Evolutionary conservation across 2,113 vertebrate genomes (phyloP), one percentile per base, ranked within the genome.

Genomic region (Rhegmatorhina hoffmannsi): DNA sequence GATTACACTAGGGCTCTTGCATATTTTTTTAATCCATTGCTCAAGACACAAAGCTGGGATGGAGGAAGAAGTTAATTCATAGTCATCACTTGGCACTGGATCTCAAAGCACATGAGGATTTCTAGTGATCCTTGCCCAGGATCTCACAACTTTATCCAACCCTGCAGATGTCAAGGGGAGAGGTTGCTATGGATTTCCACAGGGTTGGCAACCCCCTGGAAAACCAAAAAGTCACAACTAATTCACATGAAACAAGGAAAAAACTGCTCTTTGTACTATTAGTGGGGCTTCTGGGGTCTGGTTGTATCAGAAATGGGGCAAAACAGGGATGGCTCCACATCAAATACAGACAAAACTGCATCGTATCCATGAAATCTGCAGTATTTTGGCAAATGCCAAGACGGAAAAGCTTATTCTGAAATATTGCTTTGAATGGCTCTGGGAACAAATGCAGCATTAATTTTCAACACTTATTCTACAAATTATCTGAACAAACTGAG

Each of bases 391-490:
- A 93, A 82, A 94, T 38, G 44, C 56, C 73, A 90, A 81, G 73
- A 60, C 2, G 0, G 52, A 77, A 90, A 90, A 92, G 52, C 47
- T 70, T 93, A 62, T 53, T 87, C 47, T 78, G 56, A 29, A 90
- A 78, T 89, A 90, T 36, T 77, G 81, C 6, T 90, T 60, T 63
- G 72, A 95, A 94, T 72, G 55, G 84, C 52, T 92, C 92, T 91
- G 84, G 86, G 91, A 94, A 93, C 47, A 89, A 94, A 75, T 52
- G 76, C 92, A 95, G 62, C 73, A 84, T 47, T 89, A 74, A 92
- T 94, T 94, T 91, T 78, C 89, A 78, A 81, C 86, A 90, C 36
- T 87, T 90, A 95, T 11, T 92, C 64, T 87, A 77, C 80, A 93
- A 94, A 72, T 1, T 0, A 84, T 89, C 84, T 89, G 52, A 89